These are phyloP conservation scores for Rallus crepitans DNA, from an alignment of 2,797 vertebrate species.

Conservation along the genomic window DNA sequence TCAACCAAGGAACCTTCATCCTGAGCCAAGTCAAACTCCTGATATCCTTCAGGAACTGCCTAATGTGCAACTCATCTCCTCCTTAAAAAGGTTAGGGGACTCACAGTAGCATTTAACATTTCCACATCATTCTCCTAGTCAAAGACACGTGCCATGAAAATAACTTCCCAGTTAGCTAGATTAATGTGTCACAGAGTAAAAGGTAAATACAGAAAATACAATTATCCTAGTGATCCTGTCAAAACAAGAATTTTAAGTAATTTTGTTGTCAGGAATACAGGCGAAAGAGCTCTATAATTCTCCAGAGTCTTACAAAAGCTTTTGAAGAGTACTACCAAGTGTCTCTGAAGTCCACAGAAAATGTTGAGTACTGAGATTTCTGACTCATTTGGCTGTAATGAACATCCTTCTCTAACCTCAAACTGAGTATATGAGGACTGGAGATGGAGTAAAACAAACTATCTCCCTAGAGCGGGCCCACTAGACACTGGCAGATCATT, in stretches of 20 bases:
- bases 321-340: not conserved
- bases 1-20: not conserved
- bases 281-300: not conserved
- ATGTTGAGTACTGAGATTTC: not conserved
- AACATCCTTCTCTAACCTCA: not conserved
- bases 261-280: slow-evolving; percentile 16
- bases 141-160: not conserved
- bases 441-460: not conserved
- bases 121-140: not conserved
- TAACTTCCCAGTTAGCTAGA: not conserved
- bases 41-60: not conserved
- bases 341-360: not conserved
- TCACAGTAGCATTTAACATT: not conserved
- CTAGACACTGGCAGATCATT: not conserved
- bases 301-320: not conserved
- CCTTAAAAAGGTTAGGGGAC: not conserved
- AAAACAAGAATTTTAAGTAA: slow-evolving; percentile 25
- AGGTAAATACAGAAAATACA: not conserved
- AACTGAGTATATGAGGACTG: not conserved
- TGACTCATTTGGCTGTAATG: slow-evolving; percentile 1
- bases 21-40: not conserved
- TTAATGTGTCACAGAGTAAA: not conserved
- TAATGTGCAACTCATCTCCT: not conserved
- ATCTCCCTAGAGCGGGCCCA: not conserved
- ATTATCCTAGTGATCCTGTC: not conserved